Conservation (phyloP, 2,113 vertebrate genomes). For the Puffinus mauretanicus region DNA sequence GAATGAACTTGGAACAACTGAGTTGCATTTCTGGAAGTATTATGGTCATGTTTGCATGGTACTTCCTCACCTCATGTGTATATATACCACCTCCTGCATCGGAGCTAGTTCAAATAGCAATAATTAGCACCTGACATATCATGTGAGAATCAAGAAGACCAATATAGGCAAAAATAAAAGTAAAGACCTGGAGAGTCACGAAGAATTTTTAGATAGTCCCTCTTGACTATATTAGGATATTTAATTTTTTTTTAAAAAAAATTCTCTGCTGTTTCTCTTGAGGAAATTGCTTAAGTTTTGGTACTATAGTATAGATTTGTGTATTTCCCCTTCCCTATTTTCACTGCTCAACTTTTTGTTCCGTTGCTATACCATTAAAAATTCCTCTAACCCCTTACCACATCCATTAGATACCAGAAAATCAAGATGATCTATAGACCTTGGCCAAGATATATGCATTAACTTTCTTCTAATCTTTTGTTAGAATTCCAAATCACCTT, state of each 20-base stretch:
- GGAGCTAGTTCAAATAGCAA: background rate
- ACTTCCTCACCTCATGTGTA: background rate
- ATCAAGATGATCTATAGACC: background rate
- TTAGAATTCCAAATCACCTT: background rate
- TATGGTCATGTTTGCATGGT: background rate
- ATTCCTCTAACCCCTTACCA: background rate
- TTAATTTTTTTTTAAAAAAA: background rate
- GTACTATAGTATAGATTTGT: background rate
- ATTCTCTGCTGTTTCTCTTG: background rate
- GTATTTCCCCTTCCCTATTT: background rate
- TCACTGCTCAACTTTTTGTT: background rate
- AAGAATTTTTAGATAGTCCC: background rate
- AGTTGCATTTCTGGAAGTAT: background rate
- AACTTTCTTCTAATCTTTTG: background rate
- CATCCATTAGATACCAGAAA: background rate
- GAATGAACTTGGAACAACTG: background rate
- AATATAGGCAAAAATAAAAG: background rate
- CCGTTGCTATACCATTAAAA: background rate
- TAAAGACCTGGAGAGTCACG: background rate
- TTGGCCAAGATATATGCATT: background rate
- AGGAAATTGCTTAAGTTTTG: background rate
- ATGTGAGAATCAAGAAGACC: background rate
- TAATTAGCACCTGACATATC: background rate
- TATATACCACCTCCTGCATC: background rate
- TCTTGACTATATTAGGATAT: background rate